Evolutionary conservation across 2,797 vertebrate genomes (phyloP), one percentile per base, ranked within the genome.

Genomic region (Novumbra hubbsi): DNA sequence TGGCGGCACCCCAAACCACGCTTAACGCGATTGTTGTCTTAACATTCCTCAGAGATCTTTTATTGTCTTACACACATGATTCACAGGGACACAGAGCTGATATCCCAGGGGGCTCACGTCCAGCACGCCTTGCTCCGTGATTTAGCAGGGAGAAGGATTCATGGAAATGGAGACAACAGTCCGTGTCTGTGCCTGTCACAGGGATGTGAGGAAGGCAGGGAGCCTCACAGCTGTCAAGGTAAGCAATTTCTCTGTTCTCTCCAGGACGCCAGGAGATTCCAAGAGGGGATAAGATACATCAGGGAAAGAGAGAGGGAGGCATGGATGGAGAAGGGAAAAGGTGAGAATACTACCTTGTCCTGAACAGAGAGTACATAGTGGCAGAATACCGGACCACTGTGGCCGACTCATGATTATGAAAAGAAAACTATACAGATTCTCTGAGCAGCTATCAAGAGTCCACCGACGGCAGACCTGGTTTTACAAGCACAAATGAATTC

Each of bases 1-100:
- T 88, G 82, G 77, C 81, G 83, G 84, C 81, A 90, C 75, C 75
- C 88, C 88, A 89, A 82, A 82, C 55, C 73, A 80, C 73, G 68
- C 83, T 84, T 88, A 83, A 91, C 91, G 87, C 89, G 83, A 92
- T 93, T 92, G 91, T 88, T 89, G 71, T 8, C 76, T 77, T 86
- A 86, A 86, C 74, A 79, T 73, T 71, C 87, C 83, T 85, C 78
- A 63, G 78, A 80, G 91, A 87, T 82, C 63, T 28, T 75, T 78
- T 78, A 89, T 92, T 91, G 89, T 87, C 85, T 83, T 79, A 83
- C 72, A 80, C 85, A 88, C 91, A 92, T 85, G 89, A 27, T 60
- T 24, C 21, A 60, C 87, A 15, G 84, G 76, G 89, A 86, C 92
- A 90, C 82, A 45, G 41, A 45, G 41, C 83, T 76, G 82, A 91